Conservation (phyloP, 2,113 vertebrate species). For the Prolemur simus region DNA sequence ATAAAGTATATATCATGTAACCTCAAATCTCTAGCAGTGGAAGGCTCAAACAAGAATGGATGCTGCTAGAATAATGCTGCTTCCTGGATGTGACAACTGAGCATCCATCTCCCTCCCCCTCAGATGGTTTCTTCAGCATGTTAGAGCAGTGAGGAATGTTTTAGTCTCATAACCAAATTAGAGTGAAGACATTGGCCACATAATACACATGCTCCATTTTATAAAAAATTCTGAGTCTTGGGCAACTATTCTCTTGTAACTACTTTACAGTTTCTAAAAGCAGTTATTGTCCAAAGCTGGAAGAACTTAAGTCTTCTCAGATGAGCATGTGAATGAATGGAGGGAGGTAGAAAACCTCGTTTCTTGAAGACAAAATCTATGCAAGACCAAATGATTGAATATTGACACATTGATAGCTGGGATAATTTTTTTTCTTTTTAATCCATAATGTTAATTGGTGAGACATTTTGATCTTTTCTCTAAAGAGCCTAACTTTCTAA, state of each 20-base stretch:
- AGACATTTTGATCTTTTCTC: slow-evolving; percentile 2
- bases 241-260: too few species aligned
- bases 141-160: slow-evolving; percentile 89
- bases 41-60: slow-evolving; percentile 88
- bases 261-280: slow-evolving; percentile 65
- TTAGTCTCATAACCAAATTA: slow-evolving; percentile 91
- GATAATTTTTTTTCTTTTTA: not conserved
- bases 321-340: slow-evolving; percentile 93
- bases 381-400: not conserved
- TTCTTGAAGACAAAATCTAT: slow-evolving; percentile 1
- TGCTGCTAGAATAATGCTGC: slow-evolving; percentile 84
- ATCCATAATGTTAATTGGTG: not conserved
- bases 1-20: slow-evolving; percentile 87
- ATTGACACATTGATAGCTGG: not conserved
- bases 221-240: not conserved
- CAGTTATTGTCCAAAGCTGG: slow-evolving; percentile 91
- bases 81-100: slow-evolving; percentile 84
- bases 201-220: slow-evolving; percentile 91
- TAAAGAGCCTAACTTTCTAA: slow-evolving; percentile 22
- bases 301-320: slow-evolving; percentile 91
- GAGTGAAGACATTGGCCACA: slow-evolving; percentile 90
- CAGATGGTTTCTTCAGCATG: slow-evolving; percentile 87
- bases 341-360: slow-evolving; percentile 82
- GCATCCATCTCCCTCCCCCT: slow-evolving; percentile 85
- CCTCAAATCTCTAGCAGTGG: slow-evolving; percentile 89